Evolutionary conservation across 2,888 invertebrate genomes (phyloP).

Genomic region (Spisula subtruncata): DNA sequence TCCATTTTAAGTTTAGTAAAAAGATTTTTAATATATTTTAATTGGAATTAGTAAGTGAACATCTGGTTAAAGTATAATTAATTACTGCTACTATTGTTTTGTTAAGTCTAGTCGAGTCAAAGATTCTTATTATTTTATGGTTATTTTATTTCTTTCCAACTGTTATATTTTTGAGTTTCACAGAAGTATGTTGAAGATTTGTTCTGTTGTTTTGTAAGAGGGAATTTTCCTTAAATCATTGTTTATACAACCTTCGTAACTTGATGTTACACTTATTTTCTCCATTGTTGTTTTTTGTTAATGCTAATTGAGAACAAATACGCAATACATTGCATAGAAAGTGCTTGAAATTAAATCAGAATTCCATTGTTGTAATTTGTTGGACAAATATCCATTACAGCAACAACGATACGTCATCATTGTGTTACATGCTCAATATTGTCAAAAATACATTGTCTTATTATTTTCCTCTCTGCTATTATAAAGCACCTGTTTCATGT

Average conservation of each 20-base stretch:
- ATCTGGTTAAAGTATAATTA: neutral
- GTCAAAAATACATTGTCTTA: neutral
- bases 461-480: no score
- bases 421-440: neutral
- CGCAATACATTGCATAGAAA: conserved; percentile 13
- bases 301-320: neutral
- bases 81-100: neutral
- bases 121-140: neutral
- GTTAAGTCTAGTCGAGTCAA: neutral
- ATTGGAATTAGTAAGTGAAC: neutral
- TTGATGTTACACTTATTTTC: neutral
- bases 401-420: neutral
- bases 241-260: no score
- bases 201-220: neutral
- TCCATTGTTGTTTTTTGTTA: neutral
- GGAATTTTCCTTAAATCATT: neutral
- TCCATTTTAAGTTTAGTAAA: neutral
- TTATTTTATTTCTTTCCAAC: neutral
- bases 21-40: conserved; percentile 13
- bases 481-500: no score
- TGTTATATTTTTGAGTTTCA: neutral
- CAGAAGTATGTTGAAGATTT: neutral
- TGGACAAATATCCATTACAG: neutral
- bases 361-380: conserved; percentile 3
- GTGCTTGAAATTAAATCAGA: neutral